Evolutionary conservation across 2,797 vertebrate genomes (phyloP).

Genomic region (Pteronotus mesoamericanus): DNA sequence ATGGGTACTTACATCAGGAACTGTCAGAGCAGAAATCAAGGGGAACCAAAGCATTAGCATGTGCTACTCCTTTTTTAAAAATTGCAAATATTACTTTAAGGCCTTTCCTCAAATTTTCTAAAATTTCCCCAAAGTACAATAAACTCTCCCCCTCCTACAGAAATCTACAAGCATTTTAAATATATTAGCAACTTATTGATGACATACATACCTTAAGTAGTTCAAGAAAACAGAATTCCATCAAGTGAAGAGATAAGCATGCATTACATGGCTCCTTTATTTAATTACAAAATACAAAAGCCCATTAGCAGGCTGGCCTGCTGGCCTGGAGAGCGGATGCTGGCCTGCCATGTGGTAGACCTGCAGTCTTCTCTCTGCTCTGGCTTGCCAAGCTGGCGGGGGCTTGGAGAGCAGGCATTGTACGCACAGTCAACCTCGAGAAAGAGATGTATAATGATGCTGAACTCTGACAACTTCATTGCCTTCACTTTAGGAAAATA

Average conservation of each 20-base stretch:
- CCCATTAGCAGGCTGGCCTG: constrained; percentile 69
- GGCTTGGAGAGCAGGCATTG: background rate
- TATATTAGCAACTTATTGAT: constrained; percentile 52
- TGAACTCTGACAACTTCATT: constrained; percentile 11
- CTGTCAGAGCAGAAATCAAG: constrained; percentile 56
- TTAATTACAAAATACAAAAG: constrained; percentile 73
- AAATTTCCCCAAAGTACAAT: constrained; percentile 19
- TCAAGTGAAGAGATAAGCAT: constrained; percentile 70
- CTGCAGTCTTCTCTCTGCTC: constrained; percentile 57
- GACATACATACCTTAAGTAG: constrained; percentile 53
- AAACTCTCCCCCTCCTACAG: background rate
- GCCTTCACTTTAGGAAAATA: background rate
- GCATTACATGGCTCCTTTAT: constrained; percentile 68
- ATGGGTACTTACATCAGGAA: background rate
- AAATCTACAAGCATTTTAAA: constrained; percentile 25
- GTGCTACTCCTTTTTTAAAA: background rate
- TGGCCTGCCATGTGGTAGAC: constrained; percentile 63
- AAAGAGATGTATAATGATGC: background rate
- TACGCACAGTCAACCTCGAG: background rate
- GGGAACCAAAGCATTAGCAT: background rate
- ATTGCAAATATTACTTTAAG: background rate
- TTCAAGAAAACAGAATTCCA: constrained; percentile 62
- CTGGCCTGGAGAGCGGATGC: constrained; percentile 55
- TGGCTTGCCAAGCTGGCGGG: constrained; percentile 57
- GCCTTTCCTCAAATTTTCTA: background rate